Evolutionary conservation across 2,888 invertebrate genomes (phyloP).

Genomic region (Cyclophora albipunctata): DNA sequence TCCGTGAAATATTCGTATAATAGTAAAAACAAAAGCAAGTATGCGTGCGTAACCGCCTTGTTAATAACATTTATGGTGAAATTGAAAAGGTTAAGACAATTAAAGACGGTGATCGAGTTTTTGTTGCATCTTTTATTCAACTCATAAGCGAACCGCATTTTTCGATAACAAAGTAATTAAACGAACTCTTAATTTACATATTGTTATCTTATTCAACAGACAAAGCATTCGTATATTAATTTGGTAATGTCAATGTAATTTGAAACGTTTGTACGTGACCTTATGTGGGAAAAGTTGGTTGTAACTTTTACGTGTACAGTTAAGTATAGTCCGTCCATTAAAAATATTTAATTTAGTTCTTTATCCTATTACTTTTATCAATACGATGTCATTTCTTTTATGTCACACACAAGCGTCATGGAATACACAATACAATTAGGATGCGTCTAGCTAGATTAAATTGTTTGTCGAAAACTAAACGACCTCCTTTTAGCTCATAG

Average conservation of each 20-base stretch:
- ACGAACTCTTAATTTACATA: conserved; percentile 24
- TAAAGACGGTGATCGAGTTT: conserved; percentile 36
- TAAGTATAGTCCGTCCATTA: too few species aligned
- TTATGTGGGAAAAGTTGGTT: conserved; percentile 13
- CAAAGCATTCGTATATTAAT: conserved; percentile 13
- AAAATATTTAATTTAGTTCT: too few species aligned
- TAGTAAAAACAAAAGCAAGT: conserved; percentile 1
- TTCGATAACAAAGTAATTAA: conserved; percentile 28
- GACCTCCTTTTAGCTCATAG: too few species aligned
- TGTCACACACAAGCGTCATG: too few species aligned
- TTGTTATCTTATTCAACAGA: conserved; percentile 16
- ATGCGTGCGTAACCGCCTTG: conserved; percentile 31
- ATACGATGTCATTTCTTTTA: too few species aligned
- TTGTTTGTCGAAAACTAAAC: too few species aligned
- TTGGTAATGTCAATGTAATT: conserved; percentile 18
- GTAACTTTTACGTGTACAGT: background rate
- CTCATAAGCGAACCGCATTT: conserved; percentile 40
- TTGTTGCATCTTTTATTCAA: conserved; percentile 32
- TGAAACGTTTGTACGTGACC: conserved; percentile 16
- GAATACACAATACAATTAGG: too few species aligned
- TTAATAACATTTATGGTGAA: conserved; percentile 56
- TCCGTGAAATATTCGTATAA: too few species aligned
- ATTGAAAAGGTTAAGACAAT: conserved; percentile 59
- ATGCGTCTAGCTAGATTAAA: too few species aligned
- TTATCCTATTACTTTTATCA: too few species aligned